phyloP scores from a whole-genome alignment of 2,797 vertebrate species.

The Macropus fuliginosus region DNA sequence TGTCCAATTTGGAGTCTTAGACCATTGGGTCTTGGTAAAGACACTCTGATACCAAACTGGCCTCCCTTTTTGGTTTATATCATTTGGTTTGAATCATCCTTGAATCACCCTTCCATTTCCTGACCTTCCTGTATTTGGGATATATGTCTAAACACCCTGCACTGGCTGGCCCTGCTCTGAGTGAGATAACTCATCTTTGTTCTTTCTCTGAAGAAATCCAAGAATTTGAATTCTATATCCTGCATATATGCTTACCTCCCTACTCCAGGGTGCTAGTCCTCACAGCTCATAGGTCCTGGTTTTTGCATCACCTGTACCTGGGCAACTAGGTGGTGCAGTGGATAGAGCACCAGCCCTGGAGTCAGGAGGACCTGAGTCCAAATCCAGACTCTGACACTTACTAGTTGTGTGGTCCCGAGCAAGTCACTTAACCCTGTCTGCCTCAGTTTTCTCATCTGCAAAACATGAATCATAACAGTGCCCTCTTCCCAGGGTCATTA shows the following conservation, averaged over 20 bases:
- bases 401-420: not conserved
- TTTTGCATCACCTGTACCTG: not conserved
- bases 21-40: not conserved
- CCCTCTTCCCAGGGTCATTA: not conserved
- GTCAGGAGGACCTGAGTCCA: not conserved
- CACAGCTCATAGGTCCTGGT: not conserved
- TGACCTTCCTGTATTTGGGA: not conserved
- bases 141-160: not conserved
- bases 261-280: not conserved
- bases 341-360: not conserved
- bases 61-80: not conserved
- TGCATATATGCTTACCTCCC: not conserved
- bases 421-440: not conserved
- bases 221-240: too few species aligned
- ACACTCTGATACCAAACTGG: not conserved
- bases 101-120: not conserved
- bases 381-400: not conserved
- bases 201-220: not conserved
- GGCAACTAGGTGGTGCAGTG: not conserved
- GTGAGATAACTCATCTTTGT: not conserved
- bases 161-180: not conserved
- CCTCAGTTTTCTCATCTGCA: not conserved
- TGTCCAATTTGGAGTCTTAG: not conserved
- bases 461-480: not conserved
- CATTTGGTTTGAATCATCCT: too few species aligned